These are phyloP conservation scores for Serrognathus titanus DNA, from an alignment of 2,888 invertebrate species.

Conservation along the genomic window DNA sequence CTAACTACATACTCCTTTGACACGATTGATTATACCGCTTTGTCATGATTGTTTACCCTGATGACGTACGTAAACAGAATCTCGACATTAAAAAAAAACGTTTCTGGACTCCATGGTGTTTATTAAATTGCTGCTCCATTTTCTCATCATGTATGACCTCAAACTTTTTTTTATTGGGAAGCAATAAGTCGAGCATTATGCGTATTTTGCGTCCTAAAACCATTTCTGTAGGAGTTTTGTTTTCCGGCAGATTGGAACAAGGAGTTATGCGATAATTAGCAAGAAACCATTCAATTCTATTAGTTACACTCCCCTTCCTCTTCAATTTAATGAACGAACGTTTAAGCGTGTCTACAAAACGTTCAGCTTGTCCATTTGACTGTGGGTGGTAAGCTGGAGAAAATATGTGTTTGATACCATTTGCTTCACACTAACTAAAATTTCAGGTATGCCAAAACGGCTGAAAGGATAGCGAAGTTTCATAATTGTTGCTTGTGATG, in stretches of 20 bases:
- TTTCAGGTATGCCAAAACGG: conserved; percentile 21
- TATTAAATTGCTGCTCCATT: neutral
- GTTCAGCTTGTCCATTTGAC: conserved; percentile 26
- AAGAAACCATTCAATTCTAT: neutral
- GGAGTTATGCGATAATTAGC: neutral
- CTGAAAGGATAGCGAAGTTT: conserved; percentile 28
- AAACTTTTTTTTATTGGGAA: neutral
- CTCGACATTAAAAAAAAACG: neutral
- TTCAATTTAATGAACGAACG: neutral
- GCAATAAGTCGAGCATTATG: neutral
- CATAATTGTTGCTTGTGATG: conserved; percentile 2
- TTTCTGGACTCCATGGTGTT: neutral
- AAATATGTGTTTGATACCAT: conserved; percentile 13
- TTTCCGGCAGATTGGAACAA: neutral
- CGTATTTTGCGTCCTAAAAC: neutral
- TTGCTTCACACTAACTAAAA: conserved; percentile 18
- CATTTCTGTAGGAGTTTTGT: neutral
- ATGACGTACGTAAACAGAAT: neutral
- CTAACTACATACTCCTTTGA: no score
- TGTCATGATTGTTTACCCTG: neutral
- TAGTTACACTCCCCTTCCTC: no score
- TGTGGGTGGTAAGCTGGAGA: conserved; percentile 23
- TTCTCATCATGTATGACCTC: neutral
- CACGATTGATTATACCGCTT: no score
- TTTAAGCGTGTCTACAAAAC: conserved; percentile 19